Base-by-base conservation (phyloP, 2,888 invertebrate genomes). In the Luperina testacea region DNA sequence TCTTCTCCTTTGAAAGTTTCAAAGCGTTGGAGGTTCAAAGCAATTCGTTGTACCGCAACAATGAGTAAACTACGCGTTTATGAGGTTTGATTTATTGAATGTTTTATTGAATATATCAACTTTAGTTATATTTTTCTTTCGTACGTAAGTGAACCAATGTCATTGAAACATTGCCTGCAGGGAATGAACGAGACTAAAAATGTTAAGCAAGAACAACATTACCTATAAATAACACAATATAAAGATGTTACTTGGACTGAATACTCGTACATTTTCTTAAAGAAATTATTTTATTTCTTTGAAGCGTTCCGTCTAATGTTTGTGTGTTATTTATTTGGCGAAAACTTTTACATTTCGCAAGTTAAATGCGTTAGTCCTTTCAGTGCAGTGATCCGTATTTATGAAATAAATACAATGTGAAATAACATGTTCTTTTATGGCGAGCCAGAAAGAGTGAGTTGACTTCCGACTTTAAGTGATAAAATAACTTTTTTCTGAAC, bases 1-100 rank as follows among this genome's bases (percentile, higher is more conserved):
- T 78, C 45, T 70, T 70, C 77, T 69, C 42, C 68, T 83, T 81
- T 83, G 83, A 72, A 63, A 59, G 4, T 77, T 72, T 72, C 64
- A 77, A 57, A 68, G 68, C 78, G 68, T 51, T n/a, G 57, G 51
- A 8, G 72, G 48, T 72, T 81, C 67, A 81, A 68, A 78, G 63
- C 13, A 51, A 57, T 72, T 80, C 15, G 63, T 59, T 68, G 48
- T 38, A 71, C 48, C 45, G 65, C 24, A 27, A 61, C 65, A 24
- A 51, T 27, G n/a, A 59, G 68, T 81, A 69, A 69, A 77, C n/a
- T 63, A 63, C 13, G 45, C 24, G 13, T 51, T 42, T 65, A n/a
- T 45, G 20, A 20, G 3, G n/a, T 64, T 70, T 80, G 42, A 76
- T 59, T 70, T 17, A 67, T 70, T 59, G 17, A 61, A 65, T 64